Conservation (phyloP, 2,113 vertebrate genomes). For the Aepyceros melampus region DNA sequence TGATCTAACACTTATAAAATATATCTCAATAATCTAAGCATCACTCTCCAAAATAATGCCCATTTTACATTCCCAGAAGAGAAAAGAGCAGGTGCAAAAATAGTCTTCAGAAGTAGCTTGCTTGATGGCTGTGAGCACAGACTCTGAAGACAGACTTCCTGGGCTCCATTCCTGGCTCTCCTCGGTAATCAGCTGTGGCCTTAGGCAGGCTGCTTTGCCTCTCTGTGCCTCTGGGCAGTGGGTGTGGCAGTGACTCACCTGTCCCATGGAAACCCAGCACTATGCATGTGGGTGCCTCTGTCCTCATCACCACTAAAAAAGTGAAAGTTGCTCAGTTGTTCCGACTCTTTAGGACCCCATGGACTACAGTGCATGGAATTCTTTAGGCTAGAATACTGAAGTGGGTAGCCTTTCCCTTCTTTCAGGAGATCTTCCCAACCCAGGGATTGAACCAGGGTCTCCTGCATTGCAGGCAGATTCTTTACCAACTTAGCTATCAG, state of each 20-base stretch:
- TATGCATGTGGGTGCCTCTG: neutral
- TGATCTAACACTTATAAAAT: neutral
- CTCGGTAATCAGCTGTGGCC: too few relatives aligned
- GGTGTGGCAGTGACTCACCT: neutral
- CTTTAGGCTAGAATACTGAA: neutral
- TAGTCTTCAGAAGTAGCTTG: neutral
- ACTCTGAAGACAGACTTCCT: neutral
- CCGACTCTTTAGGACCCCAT: neutral
- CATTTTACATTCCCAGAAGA: neutral
- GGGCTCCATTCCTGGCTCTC: neutral
- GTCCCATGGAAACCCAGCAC: neutral
- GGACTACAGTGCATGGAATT: neutral
- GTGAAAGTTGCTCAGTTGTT: neutral
- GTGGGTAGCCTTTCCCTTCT: neutral
- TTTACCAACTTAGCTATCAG: neutral
- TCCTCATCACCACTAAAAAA: neutral
- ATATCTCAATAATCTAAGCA: neutral
- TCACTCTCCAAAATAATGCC: neutral
- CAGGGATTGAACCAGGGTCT: neutral
- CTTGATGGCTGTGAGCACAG: neutral
- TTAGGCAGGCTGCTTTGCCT: neutral
- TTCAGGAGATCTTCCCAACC: neutral
- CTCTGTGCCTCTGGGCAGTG: neutral
- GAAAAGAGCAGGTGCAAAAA: neutral
- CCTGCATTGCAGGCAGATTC: neutral